A percentile compares a stretch with the other conserved stretches of the same genome.
Conservation (phyloP, 2,888 invertebrate species). For the Chymomyza caudatula region DNA sequence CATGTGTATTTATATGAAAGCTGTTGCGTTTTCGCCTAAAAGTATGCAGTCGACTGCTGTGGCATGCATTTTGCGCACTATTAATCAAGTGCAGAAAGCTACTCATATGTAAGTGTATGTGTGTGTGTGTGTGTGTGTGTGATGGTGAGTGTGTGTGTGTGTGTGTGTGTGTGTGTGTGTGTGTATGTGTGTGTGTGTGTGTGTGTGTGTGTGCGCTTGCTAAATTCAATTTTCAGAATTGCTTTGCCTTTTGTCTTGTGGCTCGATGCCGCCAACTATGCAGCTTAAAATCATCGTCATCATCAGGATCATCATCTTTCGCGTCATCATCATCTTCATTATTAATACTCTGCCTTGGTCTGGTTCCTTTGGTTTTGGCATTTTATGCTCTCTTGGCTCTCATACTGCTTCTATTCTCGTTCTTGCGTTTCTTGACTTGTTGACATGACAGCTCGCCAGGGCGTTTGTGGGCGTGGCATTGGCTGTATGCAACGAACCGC, state of each 20-base stretch:
- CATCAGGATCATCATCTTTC: not conserved
- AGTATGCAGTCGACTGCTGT: conserved; percentile 4
- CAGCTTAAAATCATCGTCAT: not conserved
- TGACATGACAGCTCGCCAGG: not conserved
- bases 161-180: not conserved
- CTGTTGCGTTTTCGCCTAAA: not conserved
- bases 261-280: not conserved
- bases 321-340: not conserved
- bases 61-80: conserved; percentile 21
- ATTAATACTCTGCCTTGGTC: not conserved
- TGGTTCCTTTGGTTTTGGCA: not conserved
- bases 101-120: not conserved
- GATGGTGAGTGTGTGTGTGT: not conserved
- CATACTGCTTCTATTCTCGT: conserved; percentile 39
- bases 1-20: not conserved
- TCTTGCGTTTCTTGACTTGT: conserved; percentile 17
- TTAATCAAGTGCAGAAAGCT: conserved; percentile 15
- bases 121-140: not conserved
- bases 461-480: not conserved
- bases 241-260: not conserved
- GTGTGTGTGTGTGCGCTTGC: not conserved
- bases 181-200: not conserved
- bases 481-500: not conserved
- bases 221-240: conserved; percentile 26
- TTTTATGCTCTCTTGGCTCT: conserved; percentile 31